A percentile compares a stretch with the other conserved stretches of the same genome.
Evolutionary conservation across 1,140 invertebrate genomes (phyloP).

Genomic region (Sycobia sp.): DNA sequence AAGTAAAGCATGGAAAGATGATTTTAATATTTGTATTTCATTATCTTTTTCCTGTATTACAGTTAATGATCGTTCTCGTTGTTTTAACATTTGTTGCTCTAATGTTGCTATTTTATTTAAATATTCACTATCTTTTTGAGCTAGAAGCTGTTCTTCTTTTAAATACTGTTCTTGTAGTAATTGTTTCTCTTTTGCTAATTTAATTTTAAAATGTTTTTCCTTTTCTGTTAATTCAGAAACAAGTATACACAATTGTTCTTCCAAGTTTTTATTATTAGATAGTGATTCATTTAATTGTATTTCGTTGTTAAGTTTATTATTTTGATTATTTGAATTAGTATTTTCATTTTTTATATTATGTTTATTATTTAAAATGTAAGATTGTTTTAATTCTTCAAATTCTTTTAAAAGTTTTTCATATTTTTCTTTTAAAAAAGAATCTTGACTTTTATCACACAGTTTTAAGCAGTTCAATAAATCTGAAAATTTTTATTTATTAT

Average conservation of each 20-base stretch:
- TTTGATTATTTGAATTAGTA: conserved; percentile 44
- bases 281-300: conserved; percentile 62
- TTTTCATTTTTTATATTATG: conserved; percentile 44
- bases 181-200: conserved; percentile 60
- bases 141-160: conserved; percentile 48
- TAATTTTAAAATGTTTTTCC: conserved; percentile 62
- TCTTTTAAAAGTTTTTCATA: conserved; percentile 58
- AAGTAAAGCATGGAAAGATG: conserved; percentile 64
- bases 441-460: conserved; percentile 43
- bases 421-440: conserved; percentile 60
- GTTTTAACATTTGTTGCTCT: conserved; percentile 78
- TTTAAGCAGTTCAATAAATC: conserved; percentile 48
- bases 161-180: conserved; percentile 63
- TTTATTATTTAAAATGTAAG: not conserved
- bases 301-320: conserved; percentile 39
- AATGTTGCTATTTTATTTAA: conserved; percentile 66
- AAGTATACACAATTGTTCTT: conserved; percentile 69
- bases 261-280: conserved; percentile 67
- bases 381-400: conserved; percentile 55
- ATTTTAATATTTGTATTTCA: conserved; percentile 72
- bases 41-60: conserved; percentile 81
- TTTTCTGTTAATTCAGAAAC: conserved; percentile 68
- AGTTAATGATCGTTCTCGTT: conserved; percentile 76
- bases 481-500: conserved; percentile 35
- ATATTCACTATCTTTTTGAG: conserved; percentile 62